Evolutionary conservation across 2,888 invertebrate genomes (phyloP).

Genomic region (Blastobasis lacticolella): DNA sequence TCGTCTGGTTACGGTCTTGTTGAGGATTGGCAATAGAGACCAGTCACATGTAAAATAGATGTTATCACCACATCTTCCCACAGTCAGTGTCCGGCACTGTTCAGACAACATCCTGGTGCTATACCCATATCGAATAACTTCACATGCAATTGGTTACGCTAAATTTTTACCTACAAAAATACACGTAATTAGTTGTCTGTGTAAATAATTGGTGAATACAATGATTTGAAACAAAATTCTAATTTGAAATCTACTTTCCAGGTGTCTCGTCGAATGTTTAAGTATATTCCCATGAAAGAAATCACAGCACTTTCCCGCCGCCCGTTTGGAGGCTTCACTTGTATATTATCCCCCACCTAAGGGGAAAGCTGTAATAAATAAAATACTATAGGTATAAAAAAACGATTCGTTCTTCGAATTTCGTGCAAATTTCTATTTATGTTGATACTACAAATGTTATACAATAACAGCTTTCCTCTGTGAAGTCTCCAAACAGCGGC

Average conservation of each 20-base stretch:
- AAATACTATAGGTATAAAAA: no score
- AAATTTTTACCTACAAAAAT: slow-evolving; percentile 53
- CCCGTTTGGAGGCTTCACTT: slow-evolving; percentile 48
- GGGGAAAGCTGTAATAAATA: slow-evolving; percentile 26
- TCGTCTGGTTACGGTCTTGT: no score
- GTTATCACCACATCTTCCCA: slow-evolving; percentile 47
- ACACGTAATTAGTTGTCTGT: slow-evolving; percentile 28
- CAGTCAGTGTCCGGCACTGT: slow-evolving; percentile 2
- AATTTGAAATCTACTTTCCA: slow-evolving; percentile 73
- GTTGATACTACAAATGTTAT: no score
- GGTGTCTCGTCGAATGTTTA: slow-evolving; percentile 71
- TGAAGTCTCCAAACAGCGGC: slow-evolving; percentile 50
- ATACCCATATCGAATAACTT: slow-evolving; percentile 25
- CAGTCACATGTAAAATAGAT: slow-evolving; percentile 24
- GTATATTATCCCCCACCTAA: slow-evolving; percentile 18
- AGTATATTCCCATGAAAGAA: slow-evolving; percentile 64
- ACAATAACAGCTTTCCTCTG: slow-evolving; percentile 20
- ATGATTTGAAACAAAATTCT: slow-evolving; percentile 66
- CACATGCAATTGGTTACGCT: slow-evolving; percentile 48
- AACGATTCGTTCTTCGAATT: no score
- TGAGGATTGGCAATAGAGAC: no score
- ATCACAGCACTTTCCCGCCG: slow-evolving; percentile 62
- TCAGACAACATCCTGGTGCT: no score
- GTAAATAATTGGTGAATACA: slow-evolving; percentile 51
- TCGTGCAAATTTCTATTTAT: no score